A percentile compares a stretch with the other conserved stretches of the same genome.
phyloP scores from a whole-genome alignment of 2,797 vertebrate species.

The Momotus momota region DNA sequence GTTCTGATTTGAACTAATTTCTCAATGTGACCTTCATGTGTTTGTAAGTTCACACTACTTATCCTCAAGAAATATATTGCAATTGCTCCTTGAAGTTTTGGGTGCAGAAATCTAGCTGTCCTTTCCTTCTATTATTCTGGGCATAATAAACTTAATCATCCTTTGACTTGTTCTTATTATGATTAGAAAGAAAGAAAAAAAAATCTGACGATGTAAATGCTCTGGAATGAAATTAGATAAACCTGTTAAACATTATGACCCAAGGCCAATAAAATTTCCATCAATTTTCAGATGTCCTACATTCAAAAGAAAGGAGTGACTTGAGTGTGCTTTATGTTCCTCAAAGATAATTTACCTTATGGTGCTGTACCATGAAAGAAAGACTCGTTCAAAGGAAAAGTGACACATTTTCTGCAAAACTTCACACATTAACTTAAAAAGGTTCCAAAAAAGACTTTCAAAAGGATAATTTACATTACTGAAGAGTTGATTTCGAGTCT shows the following conservation, averaged over 20 bases:
- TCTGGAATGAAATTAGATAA: slow-evolving; percentile 65
- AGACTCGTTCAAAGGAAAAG: slow-evolving; percentile 69
- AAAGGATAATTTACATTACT: slow-evolving; percentile 73
- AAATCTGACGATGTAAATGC: slow-evolving; percentile 43
- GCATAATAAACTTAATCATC: background rate
- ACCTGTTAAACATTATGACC: slow-evolving; percentile 63
- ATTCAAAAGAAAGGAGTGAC: slow-evolving; percentile 59
- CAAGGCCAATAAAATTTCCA: slow-evolving; percentile 62
- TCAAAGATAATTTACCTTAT: slow-evolving; percentile 73
- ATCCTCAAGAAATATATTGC: background rate
- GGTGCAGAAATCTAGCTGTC: background rate
- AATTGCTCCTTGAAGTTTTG: slow-evolving; percentile 3
- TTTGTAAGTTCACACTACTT: background rate
- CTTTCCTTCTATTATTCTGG: slow-evolving; percentile 10
- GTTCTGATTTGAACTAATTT: slow-evolving; percentile 28
- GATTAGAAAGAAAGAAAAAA: slow-evolving; percentile 33
- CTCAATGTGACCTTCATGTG: slow-evolving; percentile 6
- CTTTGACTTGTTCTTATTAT: background rate
- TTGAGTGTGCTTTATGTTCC: slow-evolving; percentile 60
- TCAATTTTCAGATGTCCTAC: slow-evolving; percentile 65
- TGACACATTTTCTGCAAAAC: slow-evolving; percentile 63
- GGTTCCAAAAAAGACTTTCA: slow-evolving; percentile 65
- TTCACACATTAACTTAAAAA: slow-evolving; percentile 68
- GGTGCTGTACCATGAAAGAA: slow-evolving; percentile 66
- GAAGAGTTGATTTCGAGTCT: slow-evolving; percentile 56